phyloP scores from a whole-genome alignment of 2,888 invertebrate species.

The Syritta pipiens region DNA sequence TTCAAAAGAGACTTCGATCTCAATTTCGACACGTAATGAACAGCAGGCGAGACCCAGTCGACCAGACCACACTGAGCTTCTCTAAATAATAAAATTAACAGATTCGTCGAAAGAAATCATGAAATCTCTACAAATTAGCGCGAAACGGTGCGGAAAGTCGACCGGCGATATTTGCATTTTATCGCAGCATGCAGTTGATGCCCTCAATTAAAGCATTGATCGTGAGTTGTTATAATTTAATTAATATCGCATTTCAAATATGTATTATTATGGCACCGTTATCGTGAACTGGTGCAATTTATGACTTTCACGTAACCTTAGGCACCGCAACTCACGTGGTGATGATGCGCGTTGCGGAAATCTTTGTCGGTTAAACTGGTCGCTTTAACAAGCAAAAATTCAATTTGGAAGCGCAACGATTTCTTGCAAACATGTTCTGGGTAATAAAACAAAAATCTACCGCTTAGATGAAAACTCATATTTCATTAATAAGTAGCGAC shows the following conservation, averaged over 20 bases:
- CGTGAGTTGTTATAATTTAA: slow-evolving; percentile 55
- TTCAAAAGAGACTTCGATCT: slow-evolving; percentile 10
- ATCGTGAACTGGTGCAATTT: slow-evolving; percentile 7
- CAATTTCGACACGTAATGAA: slow-evolving; percentile 34
- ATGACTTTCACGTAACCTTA: slow-evolving; percentile 35
- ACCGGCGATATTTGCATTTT: slow-evolving; percentile 43
- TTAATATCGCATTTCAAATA: slow-evolving; percentile 50
- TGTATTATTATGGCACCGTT: slow-evolving; percentile 40
- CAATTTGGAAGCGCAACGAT: too few species aligned
- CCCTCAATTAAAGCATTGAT: slow-evolving; percentile 49
- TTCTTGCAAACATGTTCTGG: too few species aligned
- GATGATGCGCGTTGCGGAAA: neutral
- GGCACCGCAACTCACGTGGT: neutral
- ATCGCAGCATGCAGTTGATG: slow-evolving; percentile 42
- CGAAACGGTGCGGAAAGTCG: slow-evolving; percentile 50
- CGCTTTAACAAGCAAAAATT: too few species aligned
- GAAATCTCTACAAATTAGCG: slow-evolving; percentile 52
- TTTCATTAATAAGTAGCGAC: too few species aligned
- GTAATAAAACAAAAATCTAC: too few species aligned
- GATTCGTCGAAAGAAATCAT: slow-evolving; percentile 38
- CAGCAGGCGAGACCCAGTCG: slow-evolving; percentile 36
- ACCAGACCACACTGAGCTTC: neutral
- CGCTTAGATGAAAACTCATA: too few species aligned
- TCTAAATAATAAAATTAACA: slow-evolving; percentile 58
- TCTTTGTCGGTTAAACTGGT: too few species aligned